Conservation (phyloP, 2,113 vertebrate genomes). For the Aegotheles bennettii region DNA sequence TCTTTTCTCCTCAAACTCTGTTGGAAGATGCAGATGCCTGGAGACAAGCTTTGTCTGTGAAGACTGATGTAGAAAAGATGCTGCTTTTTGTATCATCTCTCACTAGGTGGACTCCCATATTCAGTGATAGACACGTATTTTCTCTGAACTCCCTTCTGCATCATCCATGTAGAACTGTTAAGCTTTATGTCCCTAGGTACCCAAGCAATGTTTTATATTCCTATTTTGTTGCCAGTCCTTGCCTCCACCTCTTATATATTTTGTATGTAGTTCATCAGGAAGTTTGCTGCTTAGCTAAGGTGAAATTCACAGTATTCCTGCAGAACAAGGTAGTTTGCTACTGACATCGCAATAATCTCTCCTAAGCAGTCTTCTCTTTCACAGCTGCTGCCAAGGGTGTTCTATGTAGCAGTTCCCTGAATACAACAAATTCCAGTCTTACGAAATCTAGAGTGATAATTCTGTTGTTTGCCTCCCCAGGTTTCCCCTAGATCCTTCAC, state of each 20-base stretch:
- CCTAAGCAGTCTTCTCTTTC: neutral
- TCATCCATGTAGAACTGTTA: neutral
- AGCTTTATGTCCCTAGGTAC: neutral
- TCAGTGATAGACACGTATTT: neutral
- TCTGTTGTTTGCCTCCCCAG: neutral
- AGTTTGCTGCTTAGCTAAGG: neutral
- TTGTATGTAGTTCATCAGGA: neutral
- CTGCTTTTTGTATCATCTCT: neutral
- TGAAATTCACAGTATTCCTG: neutral
- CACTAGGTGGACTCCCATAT: neutral
- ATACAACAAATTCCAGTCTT: neutral
- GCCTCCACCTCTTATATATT: neutral
- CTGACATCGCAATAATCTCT: neutral
- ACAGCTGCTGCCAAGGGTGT: neutral
- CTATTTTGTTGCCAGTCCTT: neutral
- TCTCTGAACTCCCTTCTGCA: neutral
- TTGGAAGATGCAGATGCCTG: neutral
- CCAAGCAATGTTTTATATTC: neutral
- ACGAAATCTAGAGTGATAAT: neutral
- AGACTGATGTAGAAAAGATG: neutral
- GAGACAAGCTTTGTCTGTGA: neutral
- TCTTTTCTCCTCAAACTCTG: neutral
- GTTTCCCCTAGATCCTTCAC: neutral
- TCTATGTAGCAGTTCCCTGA: neutral
- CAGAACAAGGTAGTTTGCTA: neutral